Percentiles rank a stretch among this genome's conserved stretches.
These are phyloP conservation scores for Arnoldichthys spilopterus DNA, from an alignment of 2,797 vertebrate species.

Conservation along the genomic window DNA sequence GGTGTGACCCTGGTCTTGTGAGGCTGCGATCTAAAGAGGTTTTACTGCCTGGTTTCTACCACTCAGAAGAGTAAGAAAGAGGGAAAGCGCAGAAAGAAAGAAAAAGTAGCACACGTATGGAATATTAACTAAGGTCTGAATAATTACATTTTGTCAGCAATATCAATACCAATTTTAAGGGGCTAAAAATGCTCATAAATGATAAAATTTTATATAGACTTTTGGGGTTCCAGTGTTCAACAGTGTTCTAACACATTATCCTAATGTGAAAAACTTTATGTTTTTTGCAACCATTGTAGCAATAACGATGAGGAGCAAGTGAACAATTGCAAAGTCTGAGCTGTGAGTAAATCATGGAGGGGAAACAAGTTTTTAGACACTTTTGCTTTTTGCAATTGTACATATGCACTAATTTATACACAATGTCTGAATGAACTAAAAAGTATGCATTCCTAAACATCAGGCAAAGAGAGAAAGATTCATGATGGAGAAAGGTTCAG, in stretches of 20 bases:
- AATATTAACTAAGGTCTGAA: background rate
- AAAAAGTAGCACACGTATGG: background rate
- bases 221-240: background rate
- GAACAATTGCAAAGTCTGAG: no score
- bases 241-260: no score
- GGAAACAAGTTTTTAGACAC: background rate
- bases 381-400: background rate
- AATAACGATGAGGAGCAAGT: no score
- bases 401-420: no score
- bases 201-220: no score
- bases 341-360: no score
- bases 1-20: slow-evolving; percentile 32
- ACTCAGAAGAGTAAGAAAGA: slow-evolving; percentile 2
- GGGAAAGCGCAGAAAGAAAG: background rate
- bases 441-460: no score
- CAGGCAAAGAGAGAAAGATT: no score
- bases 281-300: no score
- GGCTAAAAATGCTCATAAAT: background rate
- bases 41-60: slow-evolving; percentile 22
- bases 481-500: no score
- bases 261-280: no score
- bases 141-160: background rate
- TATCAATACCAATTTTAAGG: background rate
- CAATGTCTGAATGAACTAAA: no score
- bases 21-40: slow-evolving; percentile 37